Base-by-base conservation (phyloP, 2,888 invertebrate species). In the Magallana nippona region DNA sequence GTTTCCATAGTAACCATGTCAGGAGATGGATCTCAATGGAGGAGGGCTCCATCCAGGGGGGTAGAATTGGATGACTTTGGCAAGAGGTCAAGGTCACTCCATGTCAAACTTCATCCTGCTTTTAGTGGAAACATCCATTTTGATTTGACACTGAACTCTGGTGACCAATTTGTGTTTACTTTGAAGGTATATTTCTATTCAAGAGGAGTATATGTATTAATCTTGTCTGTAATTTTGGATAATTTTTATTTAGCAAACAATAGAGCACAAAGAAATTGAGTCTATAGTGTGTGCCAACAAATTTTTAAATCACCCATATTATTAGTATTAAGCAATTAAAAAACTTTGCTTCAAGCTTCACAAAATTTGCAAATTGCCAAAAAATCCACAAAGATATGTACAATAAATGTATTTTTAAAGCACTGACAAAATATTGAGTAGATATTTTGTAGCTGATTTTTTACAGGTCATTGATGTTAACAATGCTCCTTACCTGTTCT, bases 401-500 rank as follows among this genome's bases (percentile, higher is more conserved):
- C n/a, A n/a, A n/a, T n/a, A n/a, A n/a, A n/a, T n/a, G n/a, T n/a
- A n/a, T n/a, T n/a, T n/a, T n/a, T n/a, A n/a, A n/a, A n/a, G n/a
- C n/a, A n/a, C n/a, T n/a, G n/a, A n/a, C n/a, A n/a, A n/a, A n/a
- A n/a, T n/a, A n/a, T n/a, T n/a, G n/a, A n/a, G n/a, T n/a, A n/a
- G n/a, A n/a, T n/a, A 44, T 44, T 44, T 44, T 44, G 8, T 44
- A 8, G 44, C 44, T 19, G 22, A 8, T 13, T 71, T 32, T 13
- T 63, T 56, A 11, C 44, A 84, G 84, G 79, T 84, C 10, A 15
- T 79, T 22, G 17, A 79, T 5, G 71, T 82, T 10, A 84, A 84
- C 44, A 80, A 84, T 78, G 82, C 84, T 22, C 84, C 84, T 22
- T 55, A 44, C 13, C 22, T 84, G 17, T 77, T 44, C 15, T 44